Percentiles rank a stretch among this genome's conserved stretches.
These are phyloP conservation scores for Elanus axillaris DNA, from an alignment of 2,113 vertebrate genomes.

Conservation along the genomic window DNA sequence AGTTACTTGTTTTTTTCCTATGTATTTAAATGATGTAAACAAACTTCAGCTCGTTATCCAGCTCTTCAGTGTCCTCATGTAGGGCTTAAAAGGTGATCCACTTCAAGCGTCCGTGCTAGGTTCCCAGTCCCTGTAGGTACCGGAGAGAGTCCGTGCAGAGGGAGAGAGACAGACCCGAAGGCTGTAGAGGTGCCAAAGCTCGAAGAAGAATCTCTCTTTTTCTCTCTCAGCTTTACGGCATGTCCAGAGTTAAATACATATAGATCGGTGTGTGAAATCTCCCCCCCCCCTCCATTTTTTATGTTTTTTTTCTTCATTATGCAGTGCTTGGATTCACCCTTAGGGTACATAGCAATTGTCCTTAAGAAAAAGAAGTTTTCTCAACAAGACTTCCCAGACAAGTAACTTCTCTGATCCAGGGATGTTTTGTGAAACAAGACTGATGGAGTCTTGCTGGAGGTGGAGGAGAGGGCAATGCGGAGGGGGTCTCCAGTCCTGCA, in stretches of 20 bases:
- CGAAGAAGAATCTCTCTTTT: neutral
- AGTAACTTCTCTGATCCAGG: neutral
- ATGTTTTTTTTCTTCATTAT: neutral
- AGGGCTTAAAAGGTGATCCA: neutral
- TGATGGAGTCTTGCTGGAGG: neutral
- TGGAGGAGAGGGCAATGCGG: neutral
- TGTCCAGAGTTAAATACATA: neutral
- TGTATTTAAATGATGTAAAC: neutral
- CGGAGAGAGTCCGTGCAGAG: neutral
- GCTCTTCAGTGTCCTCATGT: neutral
- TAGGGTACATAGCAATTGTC: neutral
- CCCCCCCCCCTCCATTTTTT: neutral
- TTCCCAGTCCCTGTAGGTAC: neutral
- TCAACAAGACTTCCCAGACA: neutral
- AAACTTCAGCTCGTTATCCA: neutral
- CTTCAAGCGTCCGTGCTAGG: rapidly evolving
- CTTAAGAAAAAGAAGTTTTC: neutral
- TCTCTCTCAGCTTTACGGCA: neutral
- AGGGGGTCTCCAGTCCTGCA: neutral
- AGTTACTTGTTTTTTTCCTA: neutral
- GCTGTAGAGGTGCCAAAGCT: neutral
- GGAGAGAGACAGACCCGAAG: neutral
- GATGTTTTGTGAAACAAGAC: neutral
- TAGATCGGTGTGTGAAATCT: neutral
- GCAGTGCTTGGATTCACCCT: neutral